Evolutionary conservation across 2,888 invertebrate genomes (phyloP), one percentile per base, ranked within the genome.

Genomic region (Orgyia antiqua): DNA sequence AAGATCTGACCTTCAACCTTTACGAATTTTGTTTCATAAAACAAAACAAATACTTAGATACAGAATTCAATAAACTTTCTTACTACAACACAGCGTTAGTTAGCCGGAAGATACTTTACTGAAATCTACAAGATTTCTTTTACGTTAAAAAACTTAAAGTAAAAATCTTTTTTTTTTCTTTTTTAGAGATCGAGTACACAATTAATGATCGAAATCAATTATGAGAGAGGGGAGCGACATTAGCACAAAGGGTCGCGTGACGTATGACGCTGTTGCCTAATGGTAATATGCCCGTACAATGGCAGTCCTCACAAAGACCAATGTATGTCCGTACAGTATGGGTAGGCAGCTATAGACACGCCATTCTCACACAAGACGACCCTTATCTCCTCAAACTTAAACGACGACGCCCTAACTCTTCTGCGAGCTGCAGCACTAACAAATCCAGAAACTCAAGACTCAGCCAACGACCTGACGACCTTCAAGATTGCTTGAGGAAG

Each of bases 321-420:
- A 75, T 90, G 68, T 89, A 89, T 68, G 80, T 90, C 43, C 83
- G 87, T 54, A 89, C 89, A 25, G 88, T 90, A 30, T 94, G 94
- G 94, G 88, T 91, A 36, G 89, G 92, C 59, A 92, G 92, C 10
- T 88, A 90, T 50, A 87, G 92, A 45, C 91, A 91, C 77, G 92
- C 92, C 10, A 88, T 93, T 27, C 78, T 93, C 29, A 87, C 89
- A 4, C 79, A 88, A 36, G 90, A 91, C 72, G 92, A 92, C 67
- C 90, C 87, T 1, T 69, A 72, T 45, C 66, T 70, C 33, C 52
- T 70, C 9, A 72, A 68, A 37, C 52, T 73, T 30, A 71, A 39
- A 60, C 65, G 50, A 51, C 65, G 44, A 43, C 62, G 83, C 25
- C 84, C 83, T 0, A 57, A 71, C 40, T 84, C 82, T 1, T 77